These are phyloP conservation scores for Drymonia ruficornis DNA, from an alignment of 2,888 invertebrate species.

Conservation along the genomic window DNA sequence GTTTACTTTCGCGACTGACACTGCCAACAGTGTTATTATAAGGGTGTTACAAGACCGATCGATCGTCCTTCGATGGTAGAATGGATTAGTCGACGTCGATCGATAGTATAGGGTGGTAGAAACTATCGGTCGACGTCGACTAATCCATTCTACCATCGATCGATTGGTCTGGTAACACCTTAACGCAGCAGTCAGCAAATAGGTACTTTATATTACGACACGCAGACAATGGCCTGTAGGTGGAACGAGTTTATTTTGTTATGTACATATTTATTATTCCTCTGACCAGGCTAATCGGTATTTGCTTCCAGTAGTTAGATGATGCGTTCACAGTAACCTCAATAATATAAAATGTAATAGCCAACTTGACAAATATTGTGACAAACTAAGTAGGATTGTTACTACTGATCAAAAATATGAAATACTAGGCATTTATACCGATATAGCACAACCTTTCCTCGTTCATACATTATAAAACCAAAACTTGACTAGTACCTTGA, in stretches of 20 bases:
- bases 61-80: no score
- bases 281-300: not conserved
- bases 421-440: no score
- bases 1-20: no score
- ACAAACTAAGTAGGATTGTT: not conserved
- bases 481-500: conserved; percentile 25
- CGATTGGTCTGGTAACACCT: no score
- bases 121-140: no score
- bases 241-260: not conserved
- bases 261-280: not conserved
- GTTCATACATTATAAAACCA: not conserved
- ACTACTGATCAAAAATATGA: no score
- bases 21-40: no score
- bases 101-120: no score
- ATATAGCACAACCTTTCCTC: no score
- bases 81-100: no score
- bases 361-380: not conserved
- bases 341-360: not conserved
- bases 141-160: no score
- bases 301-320: not conserved
- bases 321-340: not conserved
- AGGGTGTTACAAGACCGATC: no score
- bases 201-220: not conserved
- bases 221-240: not conserved
- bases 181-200: not conserved